Conservation (phyloP, 2,888 invertebrate genomes). For the Ariolimax columbianus region DNA sequence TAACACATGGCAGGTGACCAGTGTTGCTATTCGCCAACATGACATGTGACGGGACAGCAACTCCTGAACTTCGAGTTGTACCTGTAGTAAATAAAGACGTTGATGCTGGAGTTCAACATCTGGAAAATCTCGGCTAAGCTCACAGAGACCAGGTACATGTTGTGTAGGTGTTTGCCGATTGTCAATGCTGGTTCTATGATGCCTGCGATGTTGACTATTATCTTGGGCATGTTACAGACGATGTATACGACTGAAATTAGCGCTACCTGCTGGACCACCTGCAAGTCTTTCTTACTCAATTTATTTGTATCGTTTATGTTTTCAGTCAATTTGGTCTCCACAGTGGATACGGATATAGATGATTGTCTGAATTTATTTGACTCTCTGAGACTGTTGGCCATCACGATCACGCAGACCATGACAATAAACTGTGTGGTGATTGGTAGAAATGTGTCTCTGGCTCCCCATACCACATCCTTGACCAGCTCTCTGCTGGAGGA, state of each 20-base stretch:
- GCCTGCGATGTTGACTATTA: neutral
- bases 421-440: slow-evolving; percentile 17
- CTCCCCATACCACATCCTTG: slow-evolving; percentile 23
- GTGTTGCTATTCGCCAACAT: too few species aligned
- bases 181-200: slow-evolving; percentile 10
- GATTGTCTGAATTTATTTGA: slow-evolving; percentile 21
- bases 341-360: neutral
- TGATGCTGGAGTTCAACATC: slow-evolving; percentile 28
- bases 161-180: slow-evolving; percentile 14
- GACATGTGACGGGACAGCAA: too few species aligned
- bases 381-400: slow-evolving; percentile 27
- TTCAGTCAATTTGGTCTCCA: too few species aligned
- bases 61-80: slow-evolving; percentile 36
- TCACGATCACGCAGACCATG: slow-evolving; percentile 25
- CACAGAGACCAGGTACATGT: slow-evolving; percentile 17
- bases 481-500: slow-evolving; percentile 17
- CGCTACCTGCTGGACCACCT: slow-evolving; percentile 23
- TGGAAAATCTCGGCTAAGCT: neutral
- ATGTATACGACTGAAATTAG: slow-evolving; percentile 26
- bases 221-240: slow-evolving; percentile 32
- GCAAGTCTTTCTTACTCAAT: slow-evolving; percentile 12
- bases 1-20: too few species aligned
- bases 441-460: slow-evolving; percentile 14
- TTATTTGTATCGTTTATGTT: neutral
- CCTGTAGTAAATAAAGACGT: slow-evolving; percentile 30